phyloP scores from a whole-genome alignment of 35 echinoderm and acorn worm species.

The Apostichopus parvimensis region DNA sequence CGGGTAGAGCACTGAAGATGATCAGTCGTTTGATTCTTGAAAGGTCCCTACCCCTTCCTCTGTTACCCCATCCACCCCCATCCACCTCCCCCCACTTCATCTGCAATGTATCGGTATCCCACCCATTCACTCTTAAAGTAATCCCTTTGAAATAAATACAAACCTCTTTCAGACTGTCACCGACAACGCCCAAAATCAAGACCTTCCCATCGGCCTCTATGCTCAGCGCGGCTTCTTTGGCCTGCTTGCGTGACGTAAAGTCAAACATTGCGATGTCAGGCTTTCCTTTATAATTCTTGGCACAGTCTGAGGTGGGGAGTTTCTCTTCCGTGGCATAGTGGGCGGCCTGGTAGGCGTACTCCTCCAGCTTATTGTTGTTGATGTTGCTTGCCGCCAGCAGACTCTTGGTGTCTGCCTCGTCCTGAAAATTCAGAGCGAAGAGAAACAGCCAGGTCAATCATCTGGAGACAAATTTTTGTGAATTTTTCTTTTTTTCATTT shows the following conservation, averaged over 20 bases:
- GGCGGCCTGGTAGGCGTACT: conserved; percentile 43
- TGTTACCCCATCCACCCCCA: too few relatives aligned
- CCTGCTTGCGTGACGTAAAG: conserved; percentile 45
- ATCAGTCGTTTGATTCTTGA: too few relatives aligned
- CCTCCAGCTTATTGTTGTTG: conserved; percentile 35
- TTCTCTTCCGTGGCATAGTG: conserved; percentile 42
- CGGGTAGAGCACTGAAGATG: too few relatives aligned
- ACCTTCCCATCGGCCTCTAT: conserved; percentile 8
- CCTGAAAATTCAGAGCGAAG: conserved; percentile 16
- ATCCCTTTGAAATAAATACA: not conserved
- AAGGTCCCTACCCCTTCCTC: too few relatives aligned
- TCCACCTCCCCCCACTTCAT: too few relatives aligned
- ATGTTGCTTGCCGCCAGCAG: conserved; percentile 31
- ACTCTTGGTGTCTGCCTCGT: not conserved
- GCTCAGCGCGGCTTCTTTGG: not conserved
- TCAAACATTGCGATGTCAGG: conserved; percentile 66
- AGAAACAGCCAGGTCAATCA: not conserved
- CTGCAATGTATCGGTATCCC: not conserved
- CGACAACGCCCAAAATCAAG: conserved; percentile 35
- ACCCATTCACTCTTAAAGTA: not conserved
- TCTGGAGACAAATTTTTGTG: not conserved
- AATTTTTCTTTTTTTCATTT: not conserved
- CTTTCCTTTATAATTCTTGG: conserved; percentile 28
- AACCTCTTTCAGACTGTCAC: conserved; percentile 54
- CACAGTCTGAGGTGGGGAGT: conserved; percentile 42